phyloP scores from a whole-genome alignment of 1,140 invertebrate genomes.

The Lasioglossum baleicum region DNA sequence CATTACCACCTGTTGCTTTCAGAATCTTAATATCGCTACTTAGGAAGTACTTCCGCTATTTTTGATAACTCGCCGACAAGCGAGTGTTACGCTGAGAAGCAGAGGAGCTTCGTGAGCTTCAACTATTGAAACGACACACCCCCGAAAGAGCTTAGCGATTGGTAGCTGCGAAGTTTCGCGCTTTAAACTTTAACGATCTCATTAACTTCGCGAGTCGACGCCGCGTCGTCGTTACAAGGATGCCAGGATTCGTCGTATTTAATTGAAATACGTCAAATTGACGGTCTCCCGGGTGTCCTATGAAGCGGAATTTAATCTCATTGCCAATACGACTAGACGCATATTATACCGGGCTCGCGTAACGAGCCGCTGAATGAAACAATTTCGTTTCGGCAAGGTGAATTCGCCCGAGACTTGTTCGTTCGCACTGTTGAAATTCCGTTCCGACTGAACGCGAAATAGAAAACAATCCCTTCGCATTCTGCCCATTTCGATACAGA shows the following conservation, averaged over 20 bases:
- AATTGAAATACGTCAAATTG: conserved; percentile 36
- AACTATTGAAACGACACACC: too few relatives aligned
- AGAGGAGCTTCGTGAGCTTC: too few relatives aligned
- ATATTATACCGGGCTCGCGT: conserved; percentile 7
- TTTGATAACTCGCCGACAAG: too few relatives aligned
- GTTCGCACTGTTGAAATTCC: not conserved
- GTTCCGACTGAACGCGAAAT: not conserved
- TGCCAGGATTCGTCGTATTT: conserved; percentile 3
- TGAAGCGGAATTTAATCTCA: conserved; percentile 39
- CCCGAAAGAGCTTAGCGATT: too few relatives aligned
- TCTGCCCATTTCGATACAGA: not conserved
- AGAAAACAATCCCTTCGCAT: not conserved
- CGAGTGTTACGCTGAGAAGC: too few relatives aligned
- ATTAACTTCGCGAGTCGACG: too few relatives aligned
- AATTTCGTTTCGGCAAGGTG: conserved; percentile 20
- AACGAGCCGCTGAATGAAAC: conserved; percentile 32
- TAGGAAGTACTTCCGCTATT: too few relatives aligned
- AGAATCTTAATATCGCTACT: too few relatives aligned
- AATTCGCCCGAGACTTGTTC: conserved; percentile 5
- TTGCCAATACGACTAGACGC: conserved; percentile 16
- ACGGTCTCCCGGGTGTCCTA: not conserved
- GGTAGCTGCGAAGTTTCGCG: too few relatives aligned
- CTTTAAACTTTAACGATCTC: too few relatives aligned
- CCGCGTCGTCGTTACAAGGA: too few relatives aligned
- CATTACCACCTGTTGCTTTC: too few relatives aligned